Conservation (phyloP, 53 echinoderm and acorn worm species). For the Stichopus horrens region DNA sequence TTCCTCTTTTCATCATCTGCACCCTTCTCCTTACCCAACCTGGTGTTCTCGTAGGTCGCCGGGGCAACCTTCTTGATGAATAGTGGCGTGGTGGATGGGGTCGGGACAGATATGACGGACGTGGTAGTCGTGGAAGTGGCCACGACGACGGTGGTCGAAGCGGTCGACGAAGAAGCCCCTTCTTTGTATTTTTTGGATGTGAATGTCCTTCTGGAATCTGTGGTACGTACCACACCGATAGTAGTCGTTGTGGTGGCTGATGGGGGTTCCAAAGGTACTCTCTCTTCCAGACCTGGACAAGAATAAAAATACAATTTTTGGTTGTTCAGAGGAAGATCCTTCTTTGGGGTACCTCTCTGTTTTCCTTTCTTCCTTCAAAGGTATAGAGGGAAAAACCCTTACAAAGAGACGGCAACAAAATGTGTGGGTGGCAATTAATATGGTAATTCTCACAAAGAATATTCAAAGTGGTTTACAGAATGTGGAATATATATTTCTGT, state of each 20-base stretch:
- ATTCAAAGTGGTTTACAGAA: too few species aligned
- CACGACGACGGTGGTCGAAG: constrained; percentile 33
- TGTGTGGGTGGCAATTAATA: too few species aligned
- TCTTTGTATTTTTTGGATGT: constrained; percentile 68
- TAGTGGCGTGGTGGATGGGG: background rate
- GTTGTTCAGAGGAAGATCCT: too few species aligned
- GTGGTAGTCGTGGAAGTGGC: constrained; percentile 46
- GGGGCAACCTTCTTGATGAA: constrained; percentile 7
- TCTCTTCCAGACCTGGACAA: constrained; percentile 73
- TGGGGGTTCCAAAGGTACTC: constrained; percentile 81
- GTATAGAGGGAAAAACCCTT: too few species aligned
- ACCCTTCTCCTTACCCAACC: constrained; percentile 15
- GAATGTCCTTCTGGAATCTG: constrained; percentile 61
- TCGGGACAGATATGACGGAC: constrained; percentile 15
- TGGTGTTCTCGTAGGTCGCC: background rate
- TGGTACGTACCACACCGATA: constrained; percentile 90
- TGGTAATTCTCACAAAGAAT: too few species aligned
- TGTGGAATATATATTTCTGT: too few species aligned
- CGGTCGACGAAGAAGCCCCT: constrained; percentile 39
- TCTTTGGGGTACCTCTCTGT: too few species aligned
- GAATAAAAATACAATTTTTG: background rate
- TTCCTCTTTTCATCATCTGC: constrained; percentile 43
- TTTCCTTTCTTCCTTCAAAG: too few species aligned
- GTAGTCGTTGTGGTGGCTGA: constrained; percentile 98
- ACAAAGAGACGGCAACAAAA: too few species aligned